Percentiles rank a stretch among this genome's conserved stretches.
Evolutionary conservation across 2,888 invertebrate genomes (phyloP).

Genomic region (Brachypterus glaber): DNA sequence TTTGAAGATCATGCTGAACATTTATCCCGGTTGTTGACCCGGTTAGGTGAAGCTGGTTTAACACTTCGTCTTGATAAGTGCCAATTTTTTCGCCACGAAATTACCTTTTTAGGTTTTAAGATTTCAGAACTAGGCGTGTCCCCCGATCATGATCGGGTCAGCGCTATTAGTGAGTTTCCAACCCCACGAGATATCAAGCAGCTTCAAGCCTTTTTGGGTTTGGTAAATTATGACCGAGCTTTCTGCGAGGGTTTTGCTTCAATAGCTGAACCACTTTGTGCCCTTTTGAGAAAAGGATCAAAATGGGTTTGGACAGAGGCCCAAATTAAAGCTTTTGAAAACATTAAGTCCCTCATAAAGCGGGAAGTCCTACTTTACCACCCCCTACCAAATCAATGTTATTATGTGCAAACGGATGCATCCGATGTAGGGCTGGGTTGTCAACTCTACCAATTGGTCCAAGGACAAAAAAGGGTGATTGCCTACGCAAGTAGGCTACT

Average conservation of each 20-base stretch:
- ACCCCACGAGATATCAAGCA: slow-evolving; percentile 15
- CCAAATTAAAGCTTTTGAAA: no score
- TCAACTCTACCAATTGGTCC: no score
- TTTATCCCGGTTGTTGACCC: slow-evolving; percentile 13
- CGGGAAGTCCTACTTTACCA: no score
- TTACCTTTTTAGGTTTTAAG: slow-evolving; percentile 21
- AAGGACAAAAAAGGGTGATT: slow-evolving; percentile 4
- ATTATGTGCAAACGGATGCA: no score
- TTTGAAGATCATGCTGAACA: slow-evolving; percentile 17
- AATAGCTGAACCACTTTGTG: slow-evolving; percentile 10
- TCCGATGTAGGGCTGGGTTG: no score
- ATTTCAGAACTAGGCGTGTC: slow-evolving; percentile 17
- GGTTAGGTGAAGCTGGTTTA: slow-evolving; percentile 15
- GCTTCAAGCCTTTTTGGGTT: no score
- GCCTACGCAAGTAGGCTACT: slow-evolving; percentile 13
- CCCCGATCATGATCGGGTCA: slow-evolving; percentile 18
- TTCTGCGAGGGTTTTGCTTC: slow-evolving; percentile 18
- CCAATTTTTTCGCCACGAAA: slow-evolving; percentile 16
- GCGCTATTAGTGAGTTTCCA: slow-evolving; percentile 18
- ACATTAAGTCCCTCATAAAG: no score
- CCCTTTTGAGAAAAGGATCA: slow-evolving; percentile 5
- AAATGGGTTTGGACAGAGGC: slow-evolving; percentile 5
- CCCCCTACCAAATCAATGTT: no score
- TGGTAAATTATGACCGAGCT: no score
- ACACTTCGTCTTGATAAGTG: slow-evolving; percentile 21